phyloP scores from a whole-genome alignment of 2,888 invertebrate genomes.

The Limnephilus marmoratus region DNA sequence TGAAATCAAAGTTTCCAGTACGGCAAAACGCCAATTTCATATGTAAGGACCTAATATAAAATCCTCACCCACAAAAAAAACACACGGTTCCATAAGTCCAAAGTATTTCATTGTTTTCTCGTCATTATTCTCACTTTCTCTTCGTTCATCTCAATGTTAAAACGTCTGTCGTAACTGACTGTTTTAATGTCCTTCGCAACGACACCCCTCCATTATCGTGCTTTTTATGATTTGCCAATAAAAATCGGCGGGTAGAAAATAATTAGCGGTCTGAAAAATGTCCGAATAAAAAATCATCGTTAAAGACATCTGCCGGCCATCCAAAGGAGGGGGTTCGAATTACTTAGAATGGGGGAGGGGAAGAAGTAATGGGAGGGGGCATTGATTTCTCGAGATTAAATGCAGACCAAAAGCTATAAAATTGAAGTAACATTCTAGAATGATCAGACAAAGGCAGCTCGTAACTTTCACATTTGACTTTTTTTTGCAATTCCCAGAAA shows the following conservation, averaged over 20 bases:
- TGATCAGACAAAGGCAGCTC: conserved; percentile 48
- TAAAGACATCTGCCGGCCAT: conserved; percentile 63
- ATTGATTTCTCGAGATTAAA: conserved; percentile 64
- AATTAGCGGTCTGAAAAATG: conserved; percentile 59
- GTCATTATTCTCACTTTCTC: neutral
- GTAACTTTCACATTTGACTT: neutral
- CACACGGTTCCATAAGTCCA: neutral
- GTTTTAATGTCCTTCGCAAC: neutral
- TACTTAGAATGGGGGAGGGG: neutral
- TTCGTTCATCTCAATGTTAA: neutral
- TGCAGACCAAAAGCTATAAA: conserved; percentile 63
- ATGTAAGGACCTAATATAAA: no score
- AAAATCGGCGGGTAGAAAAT: conserved; percentile 59
- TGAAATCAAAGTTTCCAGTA: no score
- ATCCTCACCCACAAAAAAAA: neutral
- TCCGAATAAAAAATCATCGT: conserved; percentile 63
- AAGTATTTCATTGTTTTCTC: neutral
- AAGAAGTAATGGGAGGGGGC: conserved; percentile 41
- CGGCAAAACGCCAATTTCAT: no score
- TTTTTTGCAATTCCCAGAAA: no score
- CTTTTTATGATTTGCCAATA: conserved; percentile 63
- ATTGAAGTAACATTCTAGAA: conserved; percentile 60
- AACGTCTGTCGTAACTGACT: neutral
- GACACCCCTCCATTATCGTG: conserved; percentile 17
- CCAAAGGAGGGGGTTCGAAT: conserved; percentile 34